Evolutionary conservation across 2,113 vertebrate genomes (phyloP).

Genomic region (Brachyistius frenatus): DNA sequence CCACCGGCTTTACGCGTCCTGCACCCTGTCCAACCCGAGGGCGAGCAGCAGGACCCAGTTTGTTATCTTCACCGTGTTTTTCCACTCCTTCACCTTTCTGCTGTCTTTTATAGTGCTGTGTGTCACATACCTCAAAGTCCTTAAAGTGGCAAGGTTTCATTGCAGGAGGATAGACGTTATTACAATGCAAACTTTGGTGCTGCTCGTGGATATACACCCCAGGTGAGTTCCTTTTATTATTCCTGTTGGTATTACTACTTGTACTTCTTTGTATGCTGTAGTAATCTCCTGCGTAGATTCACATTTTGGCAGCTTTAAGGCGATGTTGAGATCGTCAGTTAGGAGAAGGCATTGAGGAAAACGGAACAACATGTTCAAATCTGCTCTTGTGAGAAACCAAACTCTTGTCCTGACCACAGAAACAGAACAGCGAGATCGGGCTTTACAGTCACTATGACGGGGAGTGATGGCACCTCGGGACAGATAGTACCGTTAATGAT

Average conservation of each 20-base stretch:
- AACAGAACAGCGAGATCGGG: too few species aligned
- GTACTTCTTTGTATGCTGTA: not conserved
- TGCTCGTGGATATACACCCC: conserved; percentile 98
- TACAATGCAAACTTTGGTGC: conserved; percentile 98
- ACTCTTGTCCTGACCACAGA: too few species aligned
- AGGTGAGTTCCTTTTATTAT: conserved; percentile 86
- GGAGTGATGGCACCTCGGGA: not conserved
- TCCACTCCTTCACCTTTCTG: conserved; percentile 95
- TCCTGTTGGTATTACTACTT: not conserved
- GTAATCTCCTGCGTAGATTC: not conserved
- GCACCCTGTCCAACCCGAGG: conserved; percentile 89
- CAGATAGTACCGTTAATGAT: conserved; percentile 3
- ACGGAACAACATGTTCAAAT: conserved; percentile 36
- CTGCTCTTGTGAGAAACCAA: not conserved
- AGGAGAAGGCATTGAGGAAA: not conserved
- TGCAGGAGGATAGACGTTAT: conserved; percentile 98
- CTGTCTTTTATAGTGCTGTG: conserved; percentile 94
- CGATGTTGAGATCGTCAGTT: not conserved
- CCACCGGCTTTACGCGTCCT: conserved; percentile 94
- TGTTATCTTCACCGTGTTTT: conserved; percentile 91
- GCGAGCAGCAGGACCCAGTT: conserved; percentile 88
- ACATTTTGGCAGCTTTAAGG: too few species aligned
- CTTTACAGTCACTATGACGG: too few species aligned
- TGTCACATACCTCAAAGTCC: conserved; percentile 97
- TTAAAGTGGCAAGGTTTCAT: conserved; percentile 96